phyloP scores from a whole-genome alignment of 2,113 vertebrate species.

The Chauna torquata region DNA sequence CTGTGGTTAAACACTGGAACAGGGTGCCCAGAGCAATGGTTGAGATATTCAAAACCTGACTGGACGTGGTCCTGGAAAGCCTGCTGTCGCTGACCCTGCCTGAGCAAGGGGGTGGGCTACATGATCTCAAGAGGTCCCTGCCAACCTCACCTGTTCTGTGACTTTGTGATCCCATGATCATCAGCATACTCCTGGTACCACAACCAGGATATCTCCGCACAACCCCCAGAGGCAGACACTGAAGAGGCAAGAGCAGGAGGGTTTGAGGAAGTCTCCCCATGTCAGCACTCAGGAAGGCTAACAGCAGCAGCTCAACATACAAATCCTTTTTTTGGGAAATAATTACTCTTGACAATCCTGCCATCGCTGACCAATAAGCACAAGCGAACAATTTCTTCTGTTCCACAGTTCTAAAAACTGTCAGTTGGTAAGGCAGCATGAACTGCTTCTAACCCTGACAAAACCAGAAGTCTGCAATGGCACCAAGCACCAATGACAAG shows the following conservation, averaged over 20 bases:
- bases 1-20: no score
- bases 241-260: background rate
- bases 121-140: background rate
- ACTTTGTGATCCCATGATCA: background rate
- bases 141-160: background rate
- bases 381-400: background rate
- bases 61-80: background rate
- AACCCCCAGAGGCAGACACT: background rate
- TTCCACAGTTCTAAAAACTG: background rate
- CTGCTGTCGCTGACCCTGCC: background rate
- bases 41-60: background rate
- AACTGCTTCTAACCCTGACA: background rate
- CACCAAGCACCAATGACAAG: background rate
- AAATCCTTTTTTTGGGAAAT: background rate
- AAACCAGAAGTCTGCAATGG: background rate
- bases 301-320: background rate
- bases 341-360: background rate
- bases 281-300: background rate
- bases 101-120: no score
- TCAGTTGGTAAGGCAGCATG: background rate
- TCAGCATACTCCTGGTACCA: background rate
- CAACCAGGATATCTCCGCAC: background rate
- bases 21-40: background rate
- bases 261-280: background rate
- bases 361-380: background rate